phyloP scores from a whole-genome alignment of 2,888 invertebrate genomes.

The Watsonalla cultraria region DNA sequence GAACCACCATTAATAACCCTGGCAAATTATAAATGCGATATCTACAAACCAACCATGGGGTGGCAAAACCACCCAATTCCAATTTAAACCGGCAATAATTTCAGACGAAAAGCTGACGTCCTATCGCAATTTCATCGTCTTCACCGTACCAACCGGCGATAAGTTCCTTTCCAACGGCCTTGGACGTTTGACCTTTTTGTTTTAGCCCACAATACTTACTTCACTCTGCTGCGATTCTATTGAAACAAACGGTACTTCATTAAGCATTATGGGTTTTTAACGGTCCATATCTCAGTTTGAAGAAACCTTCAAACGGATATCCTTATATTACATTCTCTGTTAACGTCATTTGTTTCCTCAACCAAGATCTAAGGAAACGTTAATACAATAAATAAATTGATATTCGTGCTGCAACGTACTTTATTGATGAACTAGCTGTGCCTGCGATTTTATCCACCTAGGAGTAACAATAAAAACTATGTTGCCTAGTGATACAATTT shows the following conservation, averaged over 20 bases:
- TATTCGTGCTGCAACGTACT: too few relatives aligned
- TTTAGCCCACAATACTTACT: slow-evolving; percentile 31
- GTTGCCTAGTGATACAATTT: too few relatives aligned
- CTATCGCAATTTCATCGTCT: slow-evolving; percentile 59
- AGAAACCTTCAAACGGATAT: not conserved
- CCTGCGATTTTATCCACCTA: too few relatives aligned
- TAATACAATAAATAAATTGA: too few relatives aligned
- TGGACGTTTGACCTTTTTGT: slow-evolving; percentile 67
- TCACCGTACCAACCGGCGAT: slow-evolving; percentile 63
- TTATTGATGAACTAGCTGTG: too few relatives aligned
- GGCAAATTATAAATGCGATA: slow-evolving; percentile 3
- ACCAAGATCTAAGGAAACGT: too few relatives aligned
- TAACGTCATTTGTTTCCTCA: too few relatives aligned
- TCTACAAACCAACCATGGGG: not conserved
- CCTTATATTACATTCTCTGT: too few relatives aligned
- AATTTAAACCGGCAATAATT: slow-evolving; percentile 50
- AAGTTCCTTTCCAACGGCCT: slow-evolving; percentile 65
- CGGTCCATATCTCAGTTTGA: not conserved
- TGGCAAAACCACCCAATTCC: slow-evolving; percentile 12
- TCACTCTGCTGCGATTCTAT: slow-evolving; percentile 7
- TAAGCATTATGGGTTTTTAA: not conserved
- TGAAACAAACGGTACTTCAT: not conserved
- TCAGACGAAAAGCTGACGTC: slow-evolving; percentile 48
- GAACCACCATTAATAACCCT: slow-evolving; percentile 15
- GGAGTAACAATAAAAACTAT: too few relatives aligned